phyloP scores from a whole-genome alignment of 2,797 vertebrate genomes.

The Anableps anableps region DNA sequence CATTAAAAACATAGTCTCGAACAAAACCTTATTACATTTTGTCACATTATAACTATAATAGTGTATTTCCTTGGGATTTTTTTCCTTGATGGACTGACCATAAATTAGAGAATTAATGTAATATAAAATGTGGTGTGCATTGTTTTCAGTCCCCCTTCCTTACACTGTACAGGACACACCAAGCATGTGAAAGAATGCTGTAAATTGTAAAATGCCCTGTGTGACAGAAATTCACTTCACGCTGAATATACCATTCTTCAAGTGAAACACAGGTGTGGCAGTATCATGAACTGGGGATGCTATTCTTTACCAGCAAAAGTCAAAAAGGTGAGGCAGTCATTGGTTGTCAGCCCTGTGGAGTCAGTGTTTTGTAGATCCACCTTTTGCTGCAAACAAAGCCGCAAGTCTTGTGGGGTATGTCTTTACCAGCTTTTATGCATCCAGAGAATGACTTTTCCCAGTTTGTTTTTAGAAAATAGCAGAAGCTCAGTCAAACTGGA shows the following conservation, averaged over 20 bases:
- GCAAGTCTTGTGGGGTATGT: background rate
- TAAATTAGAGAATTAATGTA: background rate
- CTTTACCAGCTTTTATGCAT: background rate
- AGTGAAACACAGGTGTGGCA: background rate
- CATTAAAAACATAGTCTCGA: too few species aligned
- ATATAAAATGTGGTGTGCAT: background rate
- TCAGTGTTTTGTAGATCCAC: background rate
- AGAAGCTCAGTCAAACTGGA: background rate
- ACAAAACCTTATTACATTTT: background rate
- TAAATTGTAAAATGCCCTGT: background rate
- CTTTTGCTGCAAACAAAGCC: background rate
- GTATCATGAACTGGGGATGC: background rate
- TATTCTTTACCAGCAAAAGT: background rate
- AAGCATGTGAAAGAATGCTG: background rate
- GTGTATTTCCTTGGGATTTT: background rate
- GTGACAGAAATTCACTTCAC: background rate
- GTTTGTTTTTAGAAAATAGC: background rate
- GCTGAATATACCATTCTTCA: background rate
- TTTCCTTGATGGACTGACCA: background rate
- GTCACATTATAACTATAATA: background rate
- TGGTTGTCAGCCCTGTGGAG: background rate
- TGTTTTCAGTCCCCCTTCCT: background rate
- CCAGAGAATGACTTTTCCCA: background rate
- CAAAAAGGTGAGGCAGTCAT: background rate
- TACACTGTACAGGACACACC: background rate